A percentile compares a stretch with the other conserved stretches of the same genome.
Conservation (phyloP, 1,140 invertebrate species). For the Pseudomyrmex pallidus region DNA sequence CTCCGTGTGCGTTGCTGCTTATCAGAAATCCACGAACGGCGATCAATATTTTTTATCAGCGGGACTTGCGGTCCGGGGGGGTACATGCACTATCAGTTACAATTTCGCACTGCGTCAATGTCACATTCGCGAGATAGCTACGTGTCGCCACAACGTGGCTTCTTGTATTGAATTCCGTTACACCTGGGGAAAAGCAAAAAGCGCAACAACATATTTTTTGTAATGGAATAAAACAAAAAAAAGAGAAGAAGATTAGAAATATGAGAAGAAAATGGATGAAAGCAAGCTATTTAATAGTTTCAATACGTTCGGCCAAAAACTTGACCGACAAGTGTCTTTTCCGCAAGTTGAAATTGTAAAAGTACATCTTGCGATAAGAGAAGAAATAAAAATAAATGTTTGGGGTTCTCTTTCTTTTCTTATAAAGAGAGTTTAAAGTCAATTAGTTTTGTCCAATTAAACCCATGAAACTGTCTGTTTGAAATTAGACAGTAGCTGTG, state of each 20-base stretch:
- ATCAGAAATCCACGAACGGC: conserved; percentile 11
- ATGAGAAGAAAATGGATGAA: too few relatives aligned
- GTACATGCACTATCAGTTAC: conserved; percentile 26
- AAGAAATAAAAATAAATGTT: too few relatives aligned
- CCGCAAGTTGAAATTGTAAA: too few relatives aligned
- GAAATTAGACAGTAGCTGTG: conserved; percentile 2
- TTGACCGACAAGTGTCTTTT: too few relatives aligned
- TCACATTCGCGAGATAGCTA: neutral
- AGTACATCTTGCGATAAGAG: too few relatives aligned
- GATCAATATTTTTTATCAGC: conserved; percentile 59
- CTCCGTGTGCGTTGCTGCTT: conserved; percentile 35
- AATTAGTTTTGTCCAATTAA: neutral
- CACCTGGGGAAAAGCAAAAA: neutral
- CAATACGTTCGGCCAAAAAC: too few relatives aligned
- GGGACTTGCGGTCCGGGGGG: neutral
- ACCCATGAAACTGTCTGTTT: neutral
- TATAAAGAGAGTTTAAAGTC: too few relatives aligned
- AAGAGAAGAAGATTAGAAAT: neutral
- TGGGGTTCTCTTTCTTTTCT: too few relatives aligned
- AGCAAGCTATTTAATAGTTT: too few relatives aligned
- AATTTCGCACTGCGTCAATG: conserved; percentile 37
- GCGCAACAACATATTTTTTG: neutral
- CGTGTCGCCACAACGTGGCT: neutral
- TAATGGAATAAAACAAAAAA: neutral
- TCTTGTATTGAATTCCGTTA: neutral